These are phyloP conservation scores for Idris sp. DNA, from an alignment of 1,140 invertebrate species.

Conservation along the genomic window DNA sequence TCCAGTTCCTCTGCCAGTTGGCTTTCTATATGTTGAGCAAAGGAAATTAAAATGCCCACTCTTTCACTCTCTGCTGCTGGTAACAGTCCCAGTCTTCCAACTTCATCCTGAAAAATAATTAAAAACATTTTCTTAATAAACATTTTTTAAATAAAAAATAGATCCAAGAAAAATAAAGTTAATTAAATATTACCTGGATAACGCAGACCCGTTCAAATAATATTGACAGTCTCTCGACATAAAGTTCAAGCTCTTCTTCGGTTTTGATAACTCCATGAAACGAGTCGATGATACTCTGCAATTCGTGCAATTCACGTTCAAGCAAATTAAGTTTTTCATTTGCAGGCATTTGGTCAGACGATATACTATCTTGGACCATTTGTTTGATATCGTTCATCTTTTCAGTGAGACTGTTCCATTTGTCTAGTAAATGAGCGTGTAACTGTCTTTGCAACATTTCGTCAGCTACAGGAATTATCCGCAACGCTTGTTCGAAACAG, in stretches of 20 bases:
- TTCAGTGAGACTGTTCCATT: constrained; percentile 84
- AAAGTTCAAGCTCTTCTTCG: constrained; percentile 88
- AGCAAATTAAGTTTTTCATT: constrained; percentile 85
- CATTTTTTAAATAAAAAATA: too few species aligned
- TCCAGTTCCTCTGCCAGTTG: constrained; percentile 87
- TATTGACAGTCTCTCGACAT: constrained; percentile 87
- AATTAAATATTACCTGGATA: constrained; percentile 79
- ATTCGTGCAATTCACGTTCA: constrained; percentile 85
- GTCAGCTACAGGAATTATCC: constrained; percentile 87
- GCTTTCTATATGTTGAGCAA: constrained; percentile 83
- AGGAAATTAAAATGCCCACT: constrained; percentile 83
- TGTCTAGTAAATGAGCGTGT: constrained; percentile 85
- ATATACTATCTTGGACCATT: constrained; percentile 82
- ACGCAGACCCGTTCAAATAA: constrained; percentile 84
- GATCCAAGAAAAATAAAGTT: too few species aligned
- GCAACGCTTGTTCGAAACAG: constrained; percentile 86
- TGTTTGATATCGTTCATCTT: constrained; percentile 83
- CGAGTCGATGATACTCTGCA: constrained; percentile 82
- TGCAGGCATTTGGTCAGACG: constrained; percentile 84
- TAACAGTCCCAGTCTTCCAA: constrained; percentile 85
- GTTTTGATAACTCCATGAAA: constrained; percentile 88
- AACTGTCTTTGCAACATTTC: constrained; percentile 88
- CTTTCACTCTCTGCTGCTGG: constrained; percentile 86
- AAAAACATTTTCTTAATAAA: too few species aligned
- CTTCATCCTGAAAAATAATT: constrained; percentile 80